Conservation (phyloP, 2,888 invertebrate species). For the Geotrupes spiniger region DNA sequence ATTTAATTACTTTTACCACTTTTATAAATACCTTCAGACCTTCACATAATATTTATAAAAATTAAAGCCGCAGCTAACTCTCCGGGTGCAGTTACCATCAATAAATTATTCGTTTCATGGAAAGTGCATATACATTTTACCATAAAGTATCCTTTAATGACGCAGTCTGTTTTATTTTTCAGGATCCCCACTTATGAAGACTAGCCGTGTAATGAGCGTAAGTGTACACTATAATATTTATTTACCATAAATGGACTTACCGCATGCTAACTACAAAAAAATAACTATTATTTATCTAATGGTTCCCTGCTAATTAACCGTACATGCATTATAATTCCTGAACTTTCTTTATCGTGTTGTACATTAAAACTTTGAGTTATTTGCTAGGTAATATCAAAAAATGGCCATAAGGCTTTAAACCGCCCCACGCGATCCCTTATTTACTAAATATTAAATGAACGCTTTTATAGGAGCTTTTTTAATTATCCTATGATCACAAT, state of each 20-base stretch:
- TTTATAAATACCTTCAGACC: no score
- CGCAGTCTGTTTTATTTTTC: conserved; percentile 11
- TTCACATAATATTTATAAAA: no score
- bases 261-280: neutral
- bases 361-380: conserved; percentile 14
- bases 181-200: conserved; percentile 11
- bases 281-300: neutral
- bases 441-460: conserved; percentile 41
- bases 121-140: no score
- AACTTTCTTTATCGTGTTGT: neutral
- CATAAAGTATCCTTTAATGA: no score
- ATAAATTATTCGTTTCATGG: no score
- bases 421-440: conserved; percentile 30
- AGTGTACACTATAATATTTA: conserved; percentile 4
- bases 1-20: no score
- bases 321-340: conserved; percentile 2
- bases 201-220: conserved; percentile 9
- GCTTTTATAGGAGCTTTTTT: conserved; percentile 37
- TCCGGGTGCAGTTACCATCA: no score
- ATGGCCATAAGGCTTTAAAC: conserved; percentile 12
- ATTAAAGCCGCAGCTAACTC: no score
- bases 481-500: conserved; percentile 33
- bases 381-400: conserved; percentile 11
- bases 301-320: conserved; percentile 10
- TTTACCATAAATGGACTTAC: neutral